Evolutionary conservation across 2,888 invertebrate species (phyloP).

Genomic region (Xestia rhomboidea): DNA sequence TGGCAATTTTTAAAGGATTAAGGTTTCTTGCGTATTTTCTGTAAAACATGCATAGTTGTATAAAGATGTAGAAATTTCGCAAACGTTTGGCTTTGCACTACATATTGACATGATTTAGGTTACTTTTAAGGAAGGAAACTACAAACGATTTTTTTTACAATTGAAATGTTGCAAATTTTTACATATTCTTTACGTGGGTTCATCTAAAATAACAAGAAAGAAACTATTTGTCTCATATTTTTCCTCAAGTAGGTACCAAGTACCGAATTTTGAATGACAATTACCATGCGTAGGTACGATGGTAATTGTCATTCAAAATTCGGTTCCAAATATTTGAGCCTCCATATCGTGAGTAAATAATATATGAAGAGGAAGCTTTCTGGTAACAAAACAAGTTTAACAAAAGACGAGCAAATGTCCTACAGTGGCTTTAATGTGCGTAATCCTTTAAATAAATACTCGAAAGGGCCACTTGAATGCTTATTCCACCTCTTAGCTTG

Average conservation of each 20-base stretch:
- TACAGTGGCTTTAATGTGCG: conserved; percentile 78
- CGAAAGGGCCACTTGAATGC: conserved; percentile 76
- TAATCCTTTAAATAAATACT: conserved; percentile 88
- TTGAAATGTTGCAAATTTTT: neutral
- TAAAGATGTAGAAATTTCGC: neutral
- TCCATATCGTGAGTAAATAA: conserved; percentile 66
- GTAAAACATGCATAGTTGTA: conserved; percentile 11
- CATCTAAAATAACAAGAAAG: conserved; percentile 13
- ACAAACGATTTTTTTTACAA: neutral
- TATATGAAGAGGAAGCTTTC: conserved; percentile 63
- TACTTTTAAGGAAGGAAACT: neutral
- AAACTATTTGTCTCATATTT: conserved; percentile 42
- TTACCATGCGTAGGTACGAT: neutral
- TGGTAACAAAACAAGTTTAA: conserved; percentile 79
- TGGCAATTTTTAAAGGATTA: conserved; percentile 42
- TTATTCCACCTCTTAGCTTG: conserved; percentile 67
- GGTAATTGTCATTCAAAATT: conserved; percentile 59
- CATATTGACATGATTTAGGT: neutral
- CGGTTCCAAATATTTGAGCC: conserved; percentile 59
- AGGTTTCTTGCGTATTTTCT: conserved; percentile 27
- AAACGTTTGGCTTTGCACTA: neutral
- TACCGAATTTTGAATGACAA: no score
- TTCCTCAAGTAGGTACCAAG: conserved; percentile 21
- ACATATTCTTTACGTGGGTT: neutral
- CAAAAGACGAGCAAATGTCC: conserved; percentile 69